Evolutionary conservation across 2,797 vertebrate species (phyloP).

Genomic region (Danio albolineatus): DNA sequence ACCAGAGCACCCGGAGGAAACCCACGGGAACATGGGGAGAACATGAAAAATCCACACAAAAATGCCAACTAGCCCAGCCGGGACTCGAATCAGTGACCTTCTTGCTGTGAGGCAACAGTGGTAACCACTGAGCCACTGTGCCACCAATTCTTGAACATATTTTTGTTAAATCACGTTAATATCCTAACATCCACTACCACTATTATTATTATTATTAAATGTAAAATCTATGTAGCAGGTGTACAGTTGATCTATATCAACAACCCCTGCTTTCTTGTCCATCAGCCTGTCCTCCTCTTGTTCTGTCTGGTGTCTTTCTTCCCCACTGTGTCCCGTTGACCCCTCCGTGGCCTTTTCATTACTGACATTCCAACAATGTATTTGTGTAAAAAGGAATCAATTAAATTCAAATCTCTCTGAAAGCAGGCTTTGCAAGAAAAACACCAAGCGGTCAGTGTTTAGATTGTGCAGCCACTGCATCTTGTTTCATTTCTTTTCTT

Average conservation of each 20-base stretch:
- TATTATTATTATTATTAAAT: neutral
- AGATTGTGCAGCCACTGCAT: slow-evolving; percentile 66
- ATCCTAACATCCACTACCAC: neutral
- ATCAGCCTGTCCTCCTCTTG: slow-evolving; percentile 70
- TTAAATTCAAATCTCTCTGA: slow-evolving; percentile 79
- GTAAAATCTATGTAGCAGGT: slow-evolving; percentile 30
- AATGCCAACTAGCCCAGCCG: no score
- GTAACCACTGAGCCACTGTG: no score
- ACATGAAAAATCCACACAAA: no score
- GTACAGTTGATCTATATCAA: slow-evolving; percentile 28
- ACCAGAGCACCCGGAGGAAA: no score
- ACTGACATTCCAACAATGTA: slow-evolving; percentile 77
- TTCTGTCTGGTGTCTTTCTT: slow-evolving; percentile 69
- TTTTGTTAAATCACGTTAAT: no score
- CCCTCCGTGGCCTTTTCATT: slow-evolving; percentile 76
- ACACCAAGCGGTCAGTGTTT: slow-evolving; percentile 64
- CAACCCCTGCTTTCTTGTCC: slow-evolving; percentile 51
- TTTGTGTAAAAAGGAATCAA: slow-evolving; percentile 86
- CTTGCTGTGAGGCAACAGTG: no score
- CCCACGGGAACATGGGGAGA: no score
- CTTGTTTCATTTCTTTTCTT: slow-evolving; percentile 28
- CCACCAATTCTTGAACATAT: no score
- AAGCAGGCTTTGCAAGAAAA: slow-evolving; percentile 77
- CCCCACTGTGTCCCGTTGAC: slow-evolving; percentile 66
- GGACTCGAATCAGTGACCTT: no score